Percentiles rank a stretch among this genome's conserved stretches.
Evolutionary conservation across 1,140 invertebrate genomes (phyloP).

Genomic region (Choristoneura fumiferana): DNA sequence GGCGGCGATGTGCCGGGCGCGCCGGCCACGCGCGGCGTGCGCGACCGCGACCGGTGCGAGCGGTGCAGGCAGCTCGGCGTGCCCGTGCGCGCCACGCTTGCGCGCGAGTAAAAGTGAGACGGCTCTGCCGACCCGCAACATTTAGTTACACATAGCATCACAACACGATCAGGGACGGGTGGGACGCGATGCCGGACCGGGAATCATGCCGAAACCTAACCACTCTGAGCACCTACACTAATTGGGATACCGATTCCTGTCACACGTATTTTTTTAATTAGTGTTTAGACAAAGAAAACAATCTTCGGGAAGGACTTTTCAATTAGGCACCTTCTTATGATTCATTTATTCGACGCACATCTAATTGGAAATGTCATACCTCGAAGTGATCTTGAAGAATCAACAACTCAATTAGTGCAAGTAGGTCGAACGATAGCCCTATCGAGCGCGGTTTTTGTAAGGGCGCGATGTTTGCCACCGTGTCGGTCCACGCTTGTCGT

Average conservation of each 20-base stretch:
- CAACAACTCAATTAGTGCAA: not conserved
- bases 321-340: too few species aligned
- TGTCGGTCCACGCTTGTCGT: conserved; percentile 53
- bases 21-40: conserved; percentile 33
- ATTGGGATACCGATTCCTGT: not conserved
- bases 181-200: not conserved
- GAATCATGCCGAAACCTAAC: conserved; percentile 6
- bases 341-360: too few species aligned
- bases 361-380: too few species aligned
- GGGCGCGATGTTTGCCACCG: conserved; percentile 62
- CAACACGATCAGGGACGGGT: not conserved
- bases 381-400: not conserved
- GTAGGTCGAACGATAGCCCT: not conserved
- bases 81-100: conserved; percentile 67
- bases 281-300: too few species aligned
- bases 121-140: conserved; percentile 63
- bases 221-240: too few species aligned
- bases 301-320: too few species aligned
- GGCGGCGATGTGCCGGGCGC: conserved; percentile 37
- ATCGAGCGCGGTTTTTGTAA: not conserved
- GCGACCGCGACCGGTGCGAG: conserved; percentile 46
- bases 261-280: too few species aligned
- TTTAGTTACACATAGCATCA: conserved; percentile 27
- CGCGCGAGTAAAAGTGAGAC: conserved; percentile 69
- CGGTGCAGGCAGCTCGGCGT: conserved; percentile 51